Evolutionary conservation across 2,113 vertebrate genomes (phyloP).

Genomic region (Laticauda laticaudata): DNA sequence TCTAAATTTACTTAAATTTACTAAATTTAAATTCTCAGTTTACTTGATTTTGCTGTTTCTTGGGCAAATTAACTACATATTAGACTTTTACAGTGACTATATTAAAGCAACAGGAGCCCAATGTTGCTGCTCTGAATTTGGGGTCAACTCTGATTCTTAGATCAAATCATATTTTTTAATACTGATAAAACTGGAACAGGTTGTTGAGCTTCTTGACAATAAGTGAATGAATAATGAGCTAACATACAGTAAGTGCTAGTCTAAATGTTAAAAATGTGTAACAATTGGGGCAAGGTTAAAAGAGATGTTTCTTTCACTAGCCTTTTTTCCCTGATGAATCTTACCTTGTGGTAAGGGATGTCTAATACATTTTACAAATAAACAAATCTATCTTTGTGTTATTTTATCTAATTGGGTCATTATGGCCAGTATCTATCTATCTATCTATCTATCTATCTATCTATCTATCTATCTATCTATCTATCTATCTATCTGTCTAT

Average conservation of each 20-base stretch:
- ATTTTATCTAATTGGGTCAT: not conserved
- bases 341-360: not conserved
- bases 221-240: not conserved
- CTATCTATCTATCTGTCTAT: too few species aligned
- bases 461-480: too few species aligned
- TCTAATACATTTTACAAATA: not conserved
- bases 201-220: not conserved
- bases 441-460: accelerated
- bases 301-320: not conserved
- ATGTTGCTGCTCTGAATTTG: not conserved
- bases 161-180: not conserved
- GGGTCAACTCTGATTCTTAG: not conserved
- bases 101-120: not conserved
- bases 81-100: not conserved
- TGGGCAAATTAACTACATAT: not conserved
- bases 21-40: not conserved
- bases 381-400: not conserved
- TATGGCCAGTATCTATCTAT: not conserved
- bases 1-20: not conserved
- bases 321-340: not conserved
- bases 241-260: not conserved
- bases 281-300: not conserved
- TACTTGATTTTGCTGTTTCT: not conserved
- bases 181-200: not conserved
- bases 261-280: not conserved